Evolutionary conservation across 2,888 invertebrate genomes (phyloP).

Genomic region (Euzetes globulus): DNA sequence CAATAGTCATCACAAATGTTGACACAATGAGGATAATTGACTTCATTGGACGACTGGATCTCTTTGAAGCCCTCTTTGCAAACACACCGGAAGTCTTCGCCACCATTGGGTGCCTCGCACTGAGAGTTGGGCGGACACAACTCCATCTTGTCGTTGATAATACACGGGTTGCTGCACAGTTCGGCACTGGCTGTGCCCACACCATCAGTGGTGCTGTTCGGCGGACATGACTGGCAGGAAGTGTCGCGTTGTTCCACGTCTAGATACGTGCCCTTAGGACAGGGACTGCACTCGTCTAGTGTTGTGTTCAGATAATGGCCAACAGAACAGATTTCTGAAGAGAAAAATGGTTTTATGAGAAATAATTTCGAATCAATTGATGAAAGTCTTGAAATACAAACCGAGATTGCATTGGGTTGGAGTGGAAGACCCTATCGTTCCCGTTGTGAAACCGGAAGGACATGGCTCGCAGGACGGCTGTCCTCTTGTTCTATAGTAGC

Average conservation of each 20-base stretch:
- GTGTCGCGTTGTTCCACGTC: slow-evolving; percentile 74
- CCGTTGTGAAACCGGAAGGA: slow-evolving; percentile 82
- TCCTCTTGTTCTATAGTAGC: slow-evolving; percentile 75
- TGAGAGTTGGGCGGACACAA: slow-evolving; percentile 80
- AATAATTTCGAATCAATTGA: no score
- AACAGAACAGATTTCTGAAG: slow-evolving; percentile 50
- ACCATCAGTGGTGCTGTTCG: slow-evolving; percentile 78
- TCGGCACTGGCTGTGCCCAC: slow-evolving; percentile 68
- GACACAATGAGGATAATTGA: slow-evolving; percentile 52
- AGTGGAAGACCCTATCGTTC: slow-evolving; percentile 69
- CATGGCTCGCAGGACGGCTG: slow-evolving; percentile 73
- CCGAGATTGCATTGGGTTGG: slow-evolving; percentile 87
- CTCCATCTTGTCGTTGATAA: slow-evolving; percentile 61
- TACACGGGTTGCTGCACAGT: slow-evolving; percentile 85
- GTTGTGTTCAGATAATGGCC: slow-evolving; percentile 76
- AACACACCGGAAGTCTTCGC: slow-evolving; percentile 34
- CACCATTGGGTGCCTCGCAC: slow-evolving; percentile 51
- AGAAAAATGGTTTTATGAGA: not conserved
- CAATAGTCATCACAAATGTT: slow-evolving; percentile 77
- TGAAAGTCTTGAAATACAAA: slow-evolving; percentile 46
- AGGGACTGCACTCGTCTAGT: slow-evolving; percentile 69
- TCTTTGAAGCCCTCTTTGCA: slow-evolving; percentile 36
- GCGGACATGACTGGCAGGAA: slow-evolving; percentile 74
- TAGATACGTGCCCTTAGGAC: slow-evolving; percentile 84
- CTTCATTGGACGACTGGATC: not conserved